Conservation (phyloP, 2,113 vertebrate genomes). For the Pelusios castaneus region DNA sequence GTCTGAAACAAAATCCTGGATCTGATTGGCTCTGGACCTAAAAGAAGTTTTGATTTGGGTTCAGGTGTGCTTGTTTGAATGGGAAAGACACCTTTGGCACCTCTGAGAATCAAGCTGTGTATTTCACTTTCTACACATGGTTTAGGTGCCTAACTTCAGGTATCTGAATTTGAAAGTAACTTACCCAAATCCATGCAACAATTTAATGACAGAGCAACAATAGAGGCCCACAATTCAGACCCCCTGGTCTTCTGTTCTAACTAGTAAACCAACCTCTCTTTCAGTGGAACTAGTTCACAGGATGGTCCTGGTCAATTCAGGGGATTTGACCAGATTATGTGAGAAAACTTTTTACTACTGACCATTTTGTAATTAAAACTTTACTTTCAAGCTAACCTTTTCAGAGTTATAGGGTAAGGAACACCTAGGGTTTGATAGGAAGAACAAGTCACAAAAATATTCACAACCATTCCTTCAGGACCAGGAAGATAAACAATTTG, state of each 20-base stretch:
- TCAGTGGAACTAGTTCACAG: background rate
- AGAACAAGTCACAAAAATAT: background rate
- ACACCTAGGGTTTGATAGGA: background rate
- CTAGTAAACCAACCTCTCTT: slow-evolving; percentile 19
- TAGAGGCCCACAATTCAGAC: slow-evolving; percentile 30
- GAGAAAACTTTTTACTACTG: background rate
- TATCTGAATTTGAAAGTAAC: background rate
- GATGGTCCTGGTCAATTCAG: background rate
- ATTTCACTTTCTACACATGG: background rate
- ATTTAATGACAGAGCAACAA: slow-evolving; percentile 36
- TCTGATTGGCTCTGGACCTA: background rate
- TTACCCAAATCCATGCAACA: slow-evolving; percentile 50
- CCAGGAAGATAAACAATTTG: background rate
- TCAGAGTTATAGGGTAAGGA: background rate
- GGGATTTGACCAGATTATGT: background rate
- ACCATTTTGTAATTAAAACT: background rate
- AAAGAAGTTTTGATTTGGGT: background rate
- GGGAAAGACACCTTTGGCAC: background rate
- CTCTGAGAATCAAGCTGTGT: background rate
- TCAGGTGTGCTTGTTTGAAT: background rate
- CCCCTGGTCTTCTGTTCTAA: background rate
- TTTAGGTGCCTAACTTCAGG: background rate
- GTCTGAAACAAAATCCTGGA: background rate
- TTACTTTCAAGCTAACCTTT: background rate
- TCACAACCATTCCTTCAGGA: no score